These are phyloP conservation scores for Agrotis puta DNA, from an alignment of 2,888 invertebrate species.

Conservation along the genomic window DNA sequence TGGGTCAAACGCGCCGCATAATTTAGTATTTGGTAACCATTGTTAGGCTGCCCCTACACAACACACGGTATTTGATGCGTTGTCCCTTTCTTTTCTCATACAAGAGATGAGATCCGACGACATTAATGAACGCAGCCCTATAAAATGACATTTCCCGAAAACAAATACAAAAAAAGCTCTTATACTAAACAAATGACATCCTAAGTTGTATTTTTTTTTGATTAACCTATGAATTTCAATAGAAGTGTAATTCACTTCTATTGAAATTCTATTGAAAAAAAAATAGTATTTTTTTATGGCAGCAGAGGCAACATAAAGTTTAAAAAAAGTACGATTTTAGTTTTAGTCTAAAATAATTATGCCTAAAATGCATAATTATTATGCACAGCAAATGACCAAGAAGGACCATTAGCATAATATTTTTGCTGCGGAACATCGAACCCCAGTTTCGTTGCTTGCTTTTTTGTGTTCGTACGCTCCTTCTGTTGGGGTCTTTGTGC, in stretches of 20 bases:
- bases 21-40: slow-evolving; percentile 28
- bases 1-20: not conserved
- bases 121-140: slow-evolving; percentile 15
- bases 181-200: not conserved
- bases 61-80: slow-evolving; percentile 64
- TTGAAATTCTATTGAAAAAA: too few relatives aligned
- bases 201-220: not conserved
- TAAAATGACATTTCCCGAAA: not conserved
- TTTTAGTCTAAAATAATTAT: not conserved
- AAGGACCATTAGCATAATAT: slow-evolving; percentile 10
- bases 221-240: slow-evolving; percentile 21
- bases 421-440: slow-evolving; percentile 17
- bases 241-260: not conserved
- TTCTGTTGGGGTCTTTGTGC: slow-evolving; percentile 80
- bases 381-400: slow-evolving; percentile 12
- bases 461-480: slow-evolving; percentile 71
- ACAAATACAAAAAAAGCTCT: not conserved
- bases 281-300: too few relatives aligned
- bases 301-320: not conserved
- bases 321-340: not conserved
- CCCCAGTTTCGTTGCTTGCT: slow-evolving; percentile 60
- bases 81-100: slow-evolving; percentile 67
- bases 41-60: slow-evolving; percentile 64
- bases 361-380: not conserved
- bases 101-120: slow-evolving; percentile 55